These are phyloP conservation scores for Ochlodes sylvanus DNA, from an alignment of 2,888 invertebrate genomes.

Conservation along the genomic window DNA sequence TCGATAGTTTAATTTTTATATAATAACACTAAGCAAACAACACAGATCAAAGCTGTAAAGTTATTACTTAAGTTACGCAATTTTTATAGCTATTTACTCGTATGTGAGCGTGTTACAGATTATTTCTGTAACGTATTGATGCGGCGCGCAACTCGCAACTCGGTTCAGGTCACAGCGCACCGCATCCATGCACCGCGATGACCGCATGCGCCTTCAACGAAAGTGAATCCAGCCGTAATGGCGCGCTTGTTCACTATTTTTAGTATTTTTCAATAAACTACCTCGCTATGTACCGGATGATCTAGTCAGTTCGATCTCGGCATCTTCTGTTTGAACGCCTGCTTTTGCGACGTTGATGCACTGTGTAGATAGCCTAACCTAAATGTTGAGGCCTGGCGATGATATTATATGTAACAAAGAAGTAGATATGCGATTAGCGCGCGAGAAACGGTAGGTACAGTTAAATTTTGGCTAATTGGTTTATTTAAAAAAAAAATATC, in stretches of 20 bases:
- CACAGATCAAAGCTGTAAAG: background rate
- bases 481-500: no score
- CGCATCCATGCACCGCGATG: slow-evolving; percentile 59
- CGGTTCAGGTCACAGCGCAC: slow-evolving; percentile 42
- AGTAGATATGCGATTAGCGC: no score
- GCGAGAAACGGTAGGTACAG: no score
- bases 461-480: no score
- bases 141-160: slow-evolving; percentile 13
- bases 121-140: slow-evolving; percentile 1
- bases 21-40: background rate
- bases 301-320: slow-evolving; percentile 11
- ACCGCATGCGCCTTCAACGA: slow-evolving; percentile 63
- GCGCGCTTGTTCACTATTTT: slow-evolving; percentile 60
- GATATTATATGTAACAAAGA: no score
- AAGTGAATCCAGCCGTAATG: slow-evolving; percentile 74
- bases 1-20: background rate
- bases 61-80: slow-evolving; percentile 5
- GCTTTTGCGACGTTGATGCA: slow-evolving; percentile 8
- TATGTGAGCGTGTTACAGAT: background rate
- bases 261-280: slow-evolving; percentile 56
- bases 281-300: slow-evolving; percentile 44
- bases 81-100: background rate
- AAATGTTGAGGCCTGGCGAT: no score
- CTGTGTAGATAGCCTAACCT: background rate
- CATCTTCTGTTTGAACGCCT: slow-evolving; percentile 12